Base-by-base conservation (phyloP, 2,113 vertebrate species). In the Hemicordylus capensis region DNA sequence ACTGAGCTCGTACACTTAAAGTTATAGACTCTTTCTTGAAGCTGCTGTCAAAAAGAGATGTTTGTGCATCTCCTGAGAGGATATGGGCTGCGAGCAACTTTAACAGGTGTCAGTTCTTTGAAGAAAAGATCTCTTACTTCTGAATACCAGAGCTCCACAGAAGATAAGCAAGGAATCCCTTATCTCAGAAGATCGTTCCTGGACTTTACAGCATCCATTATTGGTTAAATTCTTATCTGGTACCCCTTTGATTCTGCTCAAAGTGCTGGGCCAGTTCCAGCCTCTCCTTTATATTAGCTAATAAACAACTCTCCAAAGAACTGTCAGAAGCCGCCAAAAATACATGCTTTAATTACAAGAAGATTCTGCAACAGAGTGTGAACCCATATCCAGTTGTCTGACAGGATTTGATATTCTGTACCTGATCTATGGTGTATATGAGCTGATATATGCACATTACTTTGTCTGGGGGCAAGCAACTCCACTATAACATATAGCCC, bases 181-280 rank as follows among this genome's bases (percentile, higher is more conserved):
- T 85, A 79, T 73, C 84, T 79, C 66, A 61, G 66, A 73, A 48
- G n/a, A 85, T 54, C 76, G 73, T 85, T 85, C 69, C 67, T 80
- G 76, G 84, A 70, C 42, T 63, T 79, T 73, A 44, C 58, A 73
- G 67, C 56, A 73, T 31, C n/a, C n/a, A 34, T 63, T 78, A 26
- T 51, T 22, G 72, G 42, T 72, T 42, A 72, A 73, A 22, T 64
- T 61, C 58, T 85, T n/a, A 73, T 80, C 76, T 85, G 56, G 24
- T 72, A 15, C 66, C 17, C 67, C 56, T 73, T 72, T 73, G 56
- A 73, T 85, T 63, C 34, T 84, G 58, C 59, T 76, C 24, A 79
- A 63, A 46, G 69, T 37, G 42, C 42, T 63, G 54, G 56, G 34
- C 17, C 10, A 42, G 66, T 63, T 79, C 76, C 84, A 80, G 69